Percentiles rank a stretch among this genome's conserved stretches.
Evolutionary conservation across 2,113 vertebrate genomes (phyloP).

Genomic region (Benitochromis conjunctus): DNA sequence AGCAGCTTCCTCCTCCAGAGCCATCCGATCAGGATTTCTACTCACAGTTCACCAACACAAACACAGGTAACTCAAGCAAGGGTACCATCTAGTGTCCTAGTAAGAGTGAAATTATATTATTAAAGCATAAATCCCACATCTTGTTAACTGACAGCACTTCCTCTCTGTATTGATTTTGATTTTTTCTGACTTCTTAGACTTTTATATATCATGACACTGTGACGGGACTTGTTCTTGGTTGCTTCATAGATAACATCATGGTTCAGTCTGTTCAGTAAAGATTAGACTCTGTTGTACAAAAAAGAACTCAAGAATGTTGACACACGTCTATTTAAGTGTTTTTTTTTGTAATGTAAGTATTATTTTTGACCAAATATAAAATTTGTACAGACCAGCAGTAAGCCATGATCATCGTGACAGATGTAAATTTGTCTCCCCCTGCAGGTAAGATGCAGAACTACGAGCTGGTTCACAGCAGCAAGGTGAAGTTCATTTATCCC

Average conservation of each 20-base stretch:
- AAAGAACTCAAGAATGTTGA: not conserved
- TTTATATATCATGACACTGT: not conserved
- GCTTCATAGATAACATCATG: not conserved
- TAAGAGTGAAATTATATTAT: not conserved
- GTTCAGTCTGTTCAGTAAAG: not conserved
- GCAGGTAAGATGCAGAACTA: constrained; percentile 98
- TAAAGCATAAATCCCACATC: not conserved
- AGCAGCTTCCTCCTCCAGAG: constrained; percentile 87
- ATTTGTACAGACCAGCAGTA: not conserved
- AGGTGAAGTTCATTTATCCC: constrained; percentile 95
- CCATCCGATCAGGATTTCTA: constrained; percentile 94
- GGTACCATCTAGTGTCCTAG: not conserved
- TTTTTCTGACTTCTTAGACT: not conserved
- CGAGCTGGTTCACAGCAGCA: constrained; percentile 93
- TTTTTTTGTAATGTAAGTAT: not conserved
- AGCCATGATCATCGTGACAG: not conserved
- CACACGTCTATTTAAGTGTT: not conserved
- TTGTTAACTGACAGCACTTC: not conserved
- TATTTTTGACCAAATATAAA: not conserved
- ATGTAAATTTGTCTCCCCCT: constrained; percentile 1
- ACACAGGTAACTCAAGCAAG: constrained; percentile 73
- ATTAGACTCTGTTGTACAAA: not conserved
- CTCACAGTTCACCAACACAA: constrained; percentile 90
- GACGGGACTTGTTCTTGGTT: not conserved
- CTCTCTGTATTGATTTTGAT: not conserved